These are phyloP conservation scores for Eulithis prunata DNA, from an alignment of 2,888 invertebrate genomes.

Conservation along the genomic window DNA sequence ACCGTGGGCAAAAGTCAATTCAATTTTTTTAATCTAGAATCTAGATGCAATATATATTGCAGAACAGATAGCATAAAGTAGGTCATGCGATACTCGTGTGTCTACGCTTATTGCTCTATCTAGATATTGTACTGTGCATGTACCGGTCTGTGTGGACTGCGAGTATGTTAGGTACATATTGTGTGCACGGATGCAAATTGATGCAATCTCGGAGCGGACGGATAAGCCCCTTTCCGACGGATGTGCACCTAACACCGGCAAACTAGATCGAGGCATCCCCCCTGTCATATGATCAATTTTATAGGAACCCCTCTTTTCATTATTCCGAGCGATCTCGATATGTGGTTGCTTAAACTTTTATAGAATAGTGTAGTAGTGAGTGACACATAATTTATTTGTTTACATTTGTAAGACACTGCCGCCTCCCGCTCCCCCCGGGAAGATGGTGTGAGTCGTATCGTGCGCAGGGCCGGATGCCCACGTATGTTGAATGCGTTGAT, in stretches of 20 bases:
- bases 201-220: conserved; percentile 12
- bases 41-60: conserved; percentile 23
- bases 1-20: conserved; percentile 11
- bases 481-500: no score
- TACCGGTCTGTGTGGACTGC: no score
- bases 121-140: conserved; percentile 9
- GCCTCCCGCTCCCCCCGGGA: no score
- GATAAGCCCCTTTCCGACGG: conserved; percentile 19
- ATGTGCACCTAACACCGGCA: conserved; percentile 6
- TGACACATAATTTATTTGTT: no score
- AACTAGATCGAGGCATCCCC: conserved; percentile 1
- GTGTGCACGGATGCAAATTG: no score
- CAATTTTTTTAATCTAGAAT: conserved; percentile 6
- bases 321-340: not conserved
- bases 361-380: no score
- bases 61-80: conserved; percentile 21
- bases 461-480: no score
- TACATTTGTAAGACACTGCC: no score
- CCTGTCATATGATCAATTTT: not conserved
- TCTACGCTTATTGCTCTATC: conserved; percentile 16
- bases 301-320: not conserved
- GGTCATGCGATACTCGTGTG: conserved; percentile 21
- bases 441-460: no score
- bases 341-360: no score
- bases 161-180: not conserved